These are phyloP conservation scores for Thaumatotibia leucotreta DNA, from an alignment of 1,140 invertebrate species.

Conservation along the genomic window DNA sequence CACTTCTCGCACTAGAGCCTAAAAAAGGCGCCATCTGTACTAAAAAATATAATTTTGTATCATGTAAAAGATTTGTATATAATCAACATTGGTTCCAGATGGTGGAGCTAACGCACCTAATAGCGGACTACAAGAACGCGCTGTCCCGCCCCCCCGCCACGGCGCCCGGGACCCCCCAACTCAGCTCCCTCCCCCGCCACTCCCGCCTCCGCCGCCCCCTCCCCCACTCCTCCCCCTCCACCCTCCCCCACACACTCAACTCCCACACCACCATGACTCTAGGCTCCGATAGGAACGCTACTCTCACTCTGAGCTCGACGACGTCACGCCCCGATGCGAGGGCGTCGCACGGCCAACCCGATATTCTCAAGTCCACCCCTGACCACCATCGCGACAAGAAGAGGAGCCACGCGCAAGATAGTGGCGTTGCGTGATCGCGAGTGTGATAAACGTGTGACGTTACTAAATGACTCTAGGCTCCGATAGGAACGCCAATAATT, in stretches of 20 bases:
- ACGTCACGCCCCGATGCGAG: slow-evolving; percentile 55
- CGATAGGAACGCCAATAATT: no score
- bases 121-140: slow-evolving; percentile 97
- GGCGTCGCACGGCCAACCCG: slow-evolving; percentile 81
- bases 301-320: slow-evolving; percentile 28
- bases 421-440: slow-evolving; percentile 72
- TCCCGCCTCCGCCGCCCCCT: slow-evolving; percentile 78
- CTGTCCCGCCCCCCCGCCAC: slow-evolving; percentile 56
- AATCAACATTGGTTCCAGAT: no score
- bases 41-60: no score
- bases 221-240: slow-evolving; percentile 54
- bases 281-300: slow-evolving; percentile 82
- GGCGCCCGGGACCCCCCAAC: slow-evolving; percentile 87
- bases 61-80: no score
- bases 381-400: slow-evolving; percentile 84
- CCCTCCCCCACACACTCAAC: slow-evolving; percentile 74
- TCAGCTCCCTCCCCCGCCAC: slow-evolving; percentile 88
- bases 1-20: no score
- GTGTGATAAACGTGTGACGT: no score
- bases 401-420: slow-evolving; percentile 75
- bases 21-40: no score
- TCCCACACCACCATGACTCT: slow-evolving; percentile 73
- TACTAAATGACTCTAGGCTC: no score
- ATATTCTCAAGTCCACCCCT: slow-evolving; percentile 89
- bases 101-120: slow-evolving; percentile 91